Evolutionary conservation across 2,888 invertebrate species (phyloP), one percentile per base, ranked within the genome.

Genomic region (Cacoxenus indagator): DNA sequence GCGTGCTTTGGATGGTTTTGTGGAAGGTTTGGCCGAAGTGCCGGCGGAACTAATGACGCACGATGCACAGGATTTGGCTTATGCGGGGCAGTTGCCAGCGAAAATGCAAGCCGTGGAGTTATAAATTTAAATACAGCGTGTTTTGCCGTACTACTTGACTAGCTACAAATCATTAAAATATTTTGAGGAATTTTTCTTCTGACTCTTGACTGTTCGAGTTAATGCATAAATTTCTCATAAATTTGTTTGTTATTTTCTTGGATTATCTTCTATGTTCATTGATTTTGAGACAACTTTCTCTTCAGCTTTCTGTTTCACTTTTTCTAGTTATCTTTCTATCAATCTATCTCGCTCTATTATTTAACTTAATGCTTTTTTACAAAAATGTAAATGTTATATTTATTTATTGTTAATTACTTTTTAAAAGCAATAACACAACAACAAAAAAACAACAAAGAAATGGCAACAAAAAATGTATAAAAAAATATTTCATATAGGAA

Each of bases 41-140:
- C 89, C 90, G 29, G 84, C 86, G 0, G 84, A 89, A 37, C 72
- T 87, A 37, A 67, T 86, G 67, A 80, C 84, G 2, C 84, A 85
- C 65, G 89, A 90, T 72, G 90, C 91, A 2, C 92, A 92, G 69
- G 90, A 91, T 55, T 80, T 93, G 82, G 93, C 92, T 4, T 93
- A 92, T 84, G 90, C 89, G 59, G 92, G 90, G 43, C 92, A 93
- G 72, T 14, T 11, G 37, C 37, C 37, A 2, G 4, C 2, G 14
- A 37, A 37, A 37, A 37, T 37, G 5, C 37, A 37, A 4, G n/a
- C n/a, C n/a, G n/a, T n/a, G n/a, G n/a, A n/a, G n/a, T n/a, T n/a
- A n/a, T n/a, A n/a, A n/a, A n/a, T n/a, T n/a, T n/a, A n/a, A n/a
- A n/a, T n/a, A n/a, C n/a, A n/a, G n/a, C n/a, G n/a, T n/a, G n/a